Conservation (phyloP, 1,140 invertebrate species). For the Drosophila pandora region DNA sequence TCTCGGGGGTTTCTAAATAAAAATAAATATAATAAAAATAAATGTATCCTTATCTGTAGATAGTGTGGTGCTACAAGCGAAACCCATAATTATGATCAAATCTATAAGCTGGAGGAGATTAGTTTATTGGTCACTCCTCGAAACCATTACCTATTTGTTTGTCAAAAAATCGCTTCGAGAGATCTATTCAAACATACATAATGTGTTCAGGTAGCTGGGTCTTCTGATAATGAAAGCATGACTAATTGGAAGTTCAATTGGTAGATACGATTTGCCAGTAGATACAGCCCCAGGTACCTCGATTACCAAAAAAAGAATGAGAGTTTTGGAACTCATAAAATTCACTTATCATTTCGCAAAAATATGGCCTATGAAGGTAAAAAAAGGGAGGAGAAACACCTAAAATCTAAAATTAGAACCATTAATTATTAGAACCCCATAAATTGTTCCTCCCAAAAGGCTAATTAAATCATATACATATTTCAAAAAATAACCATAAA, state of each 20-base stretch:
- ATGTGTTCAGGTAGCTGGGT: not conserved
- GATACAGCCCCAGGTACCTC: conserved; percentile 2
- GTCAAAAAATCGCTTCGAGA: not conserved
- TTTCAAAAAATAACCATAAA: not conserved
- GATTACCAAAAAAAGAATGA: conserved; percentile 6
- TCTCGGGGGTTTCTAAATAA: not conserved
- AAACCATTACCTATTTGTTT: not conserved
- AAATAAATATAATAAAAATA: not conserved
- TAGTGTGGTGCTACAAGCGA: not conserved
- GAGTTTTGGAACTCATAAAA: not conserved
- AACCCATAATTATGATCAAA: not conserved
- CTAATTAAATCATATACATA: not conserved
- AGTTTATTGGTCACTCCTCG: not conserved
- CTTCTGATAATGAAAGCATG: conserved; percentile 37
- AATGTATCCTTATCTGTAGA: not conserved
- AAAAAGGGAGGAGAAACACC: no score
- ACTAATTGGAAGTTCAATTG: conserved; percentile 35
- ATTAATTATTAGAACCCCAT: not conserved
- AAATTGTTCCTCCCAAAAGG: not conserved
- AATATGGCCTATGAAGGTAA: no score
- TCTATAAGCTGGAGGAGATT: not conserved
- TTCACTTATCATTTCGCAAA: not conserved
- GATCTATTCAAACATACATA: not conserved
- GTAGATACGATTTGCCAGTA: conserved; percentile 23
- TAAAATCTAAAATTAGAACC: not conserved